These are phyloP conservation scores for Trachemys scripta DNA, from an alignment of 2,113 vertebrate species.

Conservation along the genomic window DNA sequence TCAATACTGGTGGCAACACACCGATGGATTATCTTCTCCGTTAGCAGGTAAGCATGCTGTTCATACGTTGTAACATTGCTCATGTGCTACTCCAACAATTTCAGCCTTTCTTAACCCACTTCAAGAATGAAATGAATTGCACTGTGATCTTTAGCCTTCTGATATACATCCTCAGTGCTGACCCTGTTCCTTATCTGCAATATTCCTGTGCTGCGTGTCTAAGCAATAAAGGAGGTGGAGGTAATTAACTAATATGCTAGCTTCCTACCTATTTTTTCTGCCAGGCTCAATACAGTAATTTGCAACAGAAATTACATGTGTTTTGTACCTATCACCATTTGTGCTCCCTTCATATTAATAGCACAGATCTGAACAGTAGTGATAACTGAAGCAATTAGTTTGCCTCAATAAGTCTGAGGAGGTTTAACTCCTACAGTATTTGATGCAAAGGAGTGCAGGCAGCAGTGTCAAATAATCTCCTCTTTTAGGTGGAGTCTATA, in stretches of 20 bases:
- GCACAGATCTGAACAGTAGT: neutral
- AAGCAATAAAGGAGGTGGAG: neutral
- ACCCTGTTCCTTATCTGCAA: neutral
- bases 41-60: neutral
- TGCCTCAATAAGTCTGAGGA: neutral
- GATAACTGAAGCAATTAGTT: neutral
- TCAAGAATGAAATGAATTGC: conserved; percentile 2
- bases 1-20: conserved; percentile 6
- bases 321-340: neutral
- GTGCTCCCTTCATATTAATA: neutral
- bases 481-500: neutral
- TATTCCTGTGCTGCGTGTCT: fast-evolving
- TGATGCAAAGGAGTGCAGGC: neutral
- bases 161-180: neutral
- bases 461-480: neutral
- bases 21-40: neutral
- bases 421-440: neutral
- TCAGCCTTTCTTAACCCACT: neutral
- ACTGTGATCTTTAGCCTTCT: fast-evolving
- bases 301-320: neutral
- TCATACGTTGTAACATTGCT: neutral
- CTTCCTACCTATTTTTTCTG: neutral
- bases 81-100: neutral
- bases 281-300: neutral
- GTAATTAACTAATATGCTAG: neutral